Evolutionary conservation across 2,113 vertebrate species (phyloP).

Genomic region (Mormyrus lacerda): DNA sequence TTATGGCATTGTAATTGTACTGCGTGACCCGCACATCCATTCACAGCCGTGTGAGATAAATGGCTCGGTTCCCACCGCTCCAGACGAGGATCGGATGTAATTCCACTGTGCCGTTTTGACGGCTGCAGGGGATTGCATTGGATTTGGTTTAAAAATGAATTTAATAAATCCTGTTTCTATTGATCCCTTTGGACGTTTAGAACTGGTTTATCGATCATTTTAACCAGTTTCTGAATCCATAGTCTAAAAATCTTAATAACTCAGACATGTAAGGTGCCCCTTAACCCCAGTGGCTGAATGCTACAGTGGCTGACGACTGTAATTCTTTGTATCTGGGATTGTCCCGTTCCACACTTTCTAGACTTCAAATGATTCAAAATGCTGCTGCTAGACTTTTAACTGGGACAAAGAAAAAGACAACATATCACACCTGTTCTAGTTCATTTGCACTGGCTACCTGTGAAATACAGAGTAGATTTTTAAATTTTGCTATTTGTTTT

Average conservation of each 20-base stretch:
- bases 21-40: not conserved
- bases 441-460: too few relatives aligned
- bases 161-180: constrained; percentile 18
- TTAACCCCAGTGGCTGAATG: too few relatives aligned
- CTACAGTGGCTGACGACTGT: too few relatives aligned
- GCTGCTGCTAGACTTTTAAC: too few relatives aligned
- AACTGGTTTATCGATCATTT: not conserved
- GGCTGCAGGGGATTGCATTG: constrained; percentile 13
- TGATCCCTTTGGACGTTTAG: not conserved
- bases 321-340: too few relatives aligned
- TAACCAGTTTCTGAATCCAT: not conserved
- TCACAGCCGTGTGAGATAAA: not conserved
- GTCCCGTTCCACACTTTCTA: too few relatives aligned
- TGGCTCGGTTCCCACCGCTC: not conserved
- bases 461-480: too few relatives aligned
- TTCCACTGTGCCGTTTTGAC: not conserved
- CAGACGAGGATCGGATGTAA: not conserved
- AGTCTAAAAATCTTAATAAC: not conserved
- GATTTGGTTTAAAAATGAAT: constrained; percentile 4
- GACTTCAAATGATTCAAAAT: too few relatives aligned
- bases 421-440: too few relatives aligned
- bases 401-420: too few relatives aligned
- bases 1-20: not conserved
- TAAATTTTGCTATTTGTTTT: too few relatives aligned
- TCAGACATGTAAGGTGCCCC: not conserved